Base-by-base conservation (phyloP, 2,888 invertebrate species). In the Ecliptopera silaceata region DNA sequence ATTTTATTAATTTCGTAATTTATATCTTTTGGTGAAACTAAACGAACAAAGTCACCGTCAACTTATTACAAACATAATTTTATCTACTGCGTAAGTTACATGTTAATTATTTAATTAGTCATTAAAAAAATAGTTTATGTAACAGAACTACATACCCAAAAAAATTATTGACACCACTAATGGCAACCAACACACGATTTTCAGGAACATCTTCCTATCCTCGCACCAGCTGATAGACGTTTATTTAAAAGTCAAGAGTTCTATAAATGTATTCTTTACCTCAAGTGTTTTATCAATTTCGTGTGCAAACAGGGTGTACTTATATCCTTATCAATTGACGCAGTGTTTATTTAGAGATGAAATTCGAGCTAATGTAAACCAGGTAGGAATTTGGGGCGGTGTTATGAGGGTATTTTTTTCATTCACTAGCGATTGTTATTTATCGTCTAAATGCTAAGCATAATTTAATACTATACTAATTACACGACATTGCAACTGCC, bases 371-470 rank as follows among this genome's bases (percentile, higher is more conserved):
- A 46, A 46, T 34, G 18, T 34, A 13, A 22, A 41, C 12, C 11
- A 12, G n/a, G 18, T 39, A 20, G 43, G 50, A 42, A 51, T 51
- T 51, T 43, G 34, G 50, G 43, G 15, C 50, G 34, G 36, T 43
- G 34, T 6, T 34, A 34, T 42, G 42, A 20, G 49, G 41, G 48
- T 49, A 18, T 18, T 39, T 39, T 12, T 36, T 36, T 34, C 6
- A 13, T 34, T 38, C 38, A 15, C 17, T 41, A 6, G 41, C 34
- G 34, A 13, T 31, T 13, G 34, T 34, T 36, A 10, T 15, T 36
- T 36, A 36, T 36, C 8, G 13, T 15, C 2, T 8, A 36, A 36
- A 36, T 36, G 10, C 15, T 36, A 2, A 34, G 15, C 34, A 15
- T 36, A 36, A 15, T 36, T 36, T 15, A 15, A 4, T 36, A 8